Evolutionary conservation across 2,113 vertebrate species (phyloP).

Genomic region (Anoura caudifer): DNA sequence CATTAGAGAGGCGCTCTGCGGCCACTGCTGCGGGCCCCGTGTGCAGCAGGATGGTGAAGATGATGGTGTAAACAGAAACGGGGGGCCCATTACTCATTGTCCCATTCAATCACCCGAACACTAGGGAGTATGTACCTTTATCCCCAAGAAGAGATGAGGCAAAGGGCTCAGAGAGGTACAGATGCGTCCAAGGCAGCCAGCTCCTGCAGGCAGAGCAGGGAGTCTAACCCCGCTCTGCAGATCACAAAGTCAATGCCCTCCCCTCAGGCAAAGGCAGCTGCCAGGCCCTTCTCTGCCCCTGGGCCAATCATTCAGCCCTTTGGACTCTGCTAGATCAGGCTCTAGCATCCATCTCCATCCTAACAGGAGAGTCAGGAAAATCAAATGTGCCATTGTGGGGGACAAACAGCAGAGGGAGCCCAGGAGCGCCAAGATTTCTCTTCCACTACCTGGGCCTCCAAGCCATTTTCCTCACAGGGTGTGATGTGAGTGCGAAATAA

Average conservation of each 20-base stretch:
- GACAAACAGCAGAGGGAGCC: neutral
- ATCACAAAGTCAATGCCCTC: neutral
- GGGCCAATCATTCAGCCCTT: neutral
- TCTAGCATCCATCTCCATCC: neutral
- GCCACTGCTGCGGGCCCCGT: too few relatives aligned
- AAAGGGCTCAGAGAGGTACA: neutral
- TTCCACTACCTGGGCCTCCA: neutral
- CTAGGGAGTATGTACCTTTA: neutral
- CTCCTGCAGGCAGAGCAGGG: neutral
- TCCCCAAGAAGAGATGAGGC: neutral
- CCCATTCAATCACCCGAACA: neutral
- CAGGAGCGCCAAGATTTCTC: neutral
- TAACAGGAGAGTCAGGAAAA: neutral
- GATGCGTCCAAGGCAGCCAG: neutral
- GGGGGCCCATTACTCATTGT: neutral
- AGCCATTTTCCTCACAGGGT: neutral
- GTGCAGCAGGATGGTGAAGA: too few relatives aligned
- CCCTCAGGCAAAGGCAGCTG: neutral
- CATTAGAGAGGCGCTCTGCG: neutral
- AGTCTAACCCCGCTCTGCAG: neutral
- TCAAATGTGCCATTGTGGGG: rapidly evolving
- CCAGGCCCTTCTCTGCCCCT: neutral
- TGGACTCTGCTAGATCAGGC: too few relatives aligned
- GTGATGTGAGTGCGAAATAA: too few relatives aligned
- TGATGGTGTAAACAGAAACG: rapidly evolving